A percentile compares a stretch with the other conserved stretches of the same genome.
Evolutionary conservation across 2,113 vertebrate genomes (phyloP).

Genomic region (Ceuthmochares aereus): DNA sequence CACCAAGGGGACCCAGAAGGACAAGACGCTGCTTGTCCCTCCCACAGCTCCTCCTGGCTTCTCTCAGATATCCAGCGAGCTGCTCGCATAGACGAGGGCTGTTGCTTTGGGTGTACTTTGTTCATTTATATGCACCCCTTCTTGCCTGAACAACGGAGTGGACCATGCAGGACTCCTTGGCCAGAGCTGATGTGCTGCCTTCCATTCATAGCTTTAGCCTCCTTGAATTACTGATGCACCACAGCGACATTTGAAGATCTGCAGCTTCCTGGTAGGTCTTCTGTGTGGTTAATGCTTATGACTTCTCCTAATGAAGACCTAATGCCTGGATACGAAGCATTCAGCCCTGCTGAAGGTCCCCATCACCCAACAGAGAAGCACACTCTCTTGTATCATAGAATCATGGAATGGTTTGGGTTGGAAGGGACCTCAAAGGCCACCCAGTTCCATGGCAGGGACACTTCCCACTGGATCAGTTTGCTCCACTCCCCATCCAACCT

Average conservation of each 20-base stretch:
- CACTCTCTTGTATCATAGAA: neutral
- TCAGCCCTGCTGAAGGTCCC: neutral
- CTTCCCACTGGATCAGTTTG: too few species aligned
- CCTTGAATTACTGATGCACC: neutral
- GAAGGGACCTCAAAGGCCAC: too few species aligned
- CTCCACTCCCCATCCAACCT: too few species aligned
- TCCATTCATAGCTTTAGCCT: neutral
- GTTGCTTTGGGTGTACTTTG: neutral
- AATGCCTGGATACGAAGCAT: neutral
- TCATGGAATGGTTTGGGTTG: too few species aligned
- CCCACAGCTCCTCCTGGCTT: neutral
- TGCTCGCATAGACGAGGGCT: neutral
- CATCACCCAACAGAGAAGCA: neutral
- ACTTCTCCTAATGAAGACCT: neutral
- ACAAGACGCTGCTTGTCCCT: neutral
- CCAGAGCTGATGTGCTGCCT: neutral
- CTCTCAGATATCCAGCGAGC: neutral
- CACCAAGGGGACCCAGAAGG: neutral
- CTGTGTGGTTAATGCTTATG: neutral
- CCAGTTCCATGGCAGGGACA: too few species aligned
- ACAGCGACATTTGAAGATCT: neutral
- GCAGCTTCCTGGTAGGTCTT: neutral
- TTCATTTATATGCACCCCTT: neutral
- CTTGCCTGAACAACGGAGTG: neutral
- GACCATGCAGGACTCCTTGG: neutral